Evolutionary conservation across 2,113 vertebrate species (phyloP).

Genomic region (Siphamia tubifer): DNA sequence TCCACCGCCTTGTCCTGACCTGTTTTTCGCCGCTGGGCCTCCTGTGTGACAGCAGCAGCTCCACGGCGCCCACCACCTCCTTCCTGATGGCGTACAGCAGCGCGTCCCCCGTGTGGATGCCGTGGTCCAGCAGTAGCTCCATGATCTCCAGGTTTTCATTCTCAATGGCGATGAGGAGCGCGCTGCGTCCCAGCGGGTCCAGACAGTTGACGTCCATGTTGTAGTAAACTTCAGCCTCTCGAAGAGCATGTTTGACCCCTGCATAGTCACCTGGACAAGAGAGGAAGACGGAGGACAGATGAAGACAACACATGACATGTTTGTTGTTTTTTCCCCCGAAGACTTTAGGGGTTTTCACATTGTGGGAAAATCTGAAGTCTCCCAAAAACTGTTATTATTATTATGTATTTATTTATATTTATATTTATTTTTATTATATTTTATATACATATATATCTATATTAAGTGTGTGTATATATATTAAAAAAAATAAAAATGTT

Average conservation of each 20-base stretch:
- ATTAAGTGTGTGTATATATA: too few species aligned
- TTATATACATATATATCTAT: too few species aligned
- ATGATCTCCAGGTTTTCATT: constrained; percentile 99
- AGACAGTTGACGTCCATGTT: constrained; percentile 99
- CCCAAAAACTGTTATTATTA: too few species aligned
- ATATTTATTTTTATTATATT: too few species aligned
- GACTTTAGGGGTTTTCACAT: too few species aligned
- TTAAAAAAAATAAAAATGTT: too few species aligned
- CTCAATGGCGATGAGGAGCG: constrained; percentile 97
- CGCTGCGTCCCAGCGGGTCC: constrained; percentile 95
- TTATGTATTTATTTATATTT: too few species aligned
- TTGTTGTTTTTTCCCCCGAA: too few species aligned
- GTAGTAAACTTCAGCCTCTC: constrained; percentile 97
- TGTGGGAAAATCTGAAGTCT: too few species aligned
- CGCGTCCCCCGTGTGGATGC: constrained; percentile 91
- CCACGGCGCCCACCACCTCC: constrained; percentile 97
- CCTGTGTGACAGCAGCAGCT: constrained; percentile 92
- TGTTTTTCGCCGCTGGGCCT: constrained; percentile 92
- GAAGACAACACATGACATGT: too few species aligned
- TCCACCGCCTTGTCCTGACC: constrained; percentile 41
- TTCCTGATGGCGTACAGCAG: constrained; percentile 96
- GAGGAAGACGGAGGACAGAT: too few species aligned
- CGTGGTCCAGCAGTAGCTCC: constrained; percentile 93
- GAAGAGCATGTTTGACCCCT: constrained; percentile 90
- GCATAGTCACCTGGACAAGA: constrained; percentile 87